Conservation (phyloP, 2,113 vertebrate genomes). For the Alosa alosa region DNA sequence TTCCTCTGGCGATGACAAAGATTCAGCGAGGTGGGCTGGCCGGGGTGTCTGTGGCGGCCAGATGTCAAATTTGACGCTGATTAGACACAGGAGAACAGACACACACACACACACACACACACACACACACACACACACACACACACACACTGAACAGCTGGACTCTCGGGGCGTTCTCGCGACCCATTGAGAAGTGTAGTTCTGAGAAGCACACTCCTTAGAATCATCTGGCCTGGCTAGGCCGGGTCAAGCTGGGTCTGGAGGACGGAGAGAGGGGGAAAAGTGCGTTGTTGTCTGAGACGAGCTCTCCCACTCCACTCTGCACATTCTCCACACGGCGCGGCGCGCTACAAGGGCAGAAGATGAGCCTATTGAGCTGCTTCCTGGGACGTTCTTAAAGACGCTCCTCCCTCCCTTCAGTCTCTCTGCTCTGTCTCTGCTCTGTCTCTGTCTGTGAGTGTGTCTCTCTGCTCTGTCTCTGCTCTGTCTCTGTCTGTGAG, state of each 20-base stretch:
- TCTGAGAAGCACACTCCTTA: slow-evolving; percentile 1
- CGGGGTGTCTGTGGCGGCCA: neutral
- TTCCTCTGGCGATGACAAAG: neutral
- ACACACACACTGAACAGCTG: neutral
- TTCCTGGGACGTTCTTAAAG: too few relatives aligned
- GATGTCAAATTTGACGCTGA: slow-evolving; percentile 8
- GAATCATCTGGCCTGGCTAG: neutral
- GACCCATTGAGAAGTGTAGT: slow-evolving; percentile 11
- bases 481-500: too few relatives aligned
- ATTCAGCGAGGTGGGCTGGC: neutral
- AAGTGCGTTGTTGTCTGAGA: neutral
- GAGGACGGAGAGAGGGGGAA: neutral
- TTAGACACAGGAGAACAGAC: neutral
- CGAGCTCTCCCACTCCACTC: neutral
- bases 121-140: too few relatives aligned
- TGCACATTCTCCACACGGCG: neutral
- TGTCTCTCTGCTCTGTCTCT: neutral
- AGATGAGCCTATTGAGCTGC: neutral
- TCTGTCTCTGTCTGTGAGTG: too few relatives aligned
- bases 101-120: too few relatives aligned
- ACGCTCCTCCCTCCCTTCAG: too few relatives aligned
- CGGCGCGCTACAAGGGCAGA: neutral
- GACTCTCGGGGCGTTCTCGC: neutral
- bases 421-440: too few relatives aligned
- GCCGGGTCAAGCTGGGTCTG: neutral